Evolutionary conservation across 2,797 vertebrate genomes (phyloP).

Genomic region (Ara ararauna): DNA sequence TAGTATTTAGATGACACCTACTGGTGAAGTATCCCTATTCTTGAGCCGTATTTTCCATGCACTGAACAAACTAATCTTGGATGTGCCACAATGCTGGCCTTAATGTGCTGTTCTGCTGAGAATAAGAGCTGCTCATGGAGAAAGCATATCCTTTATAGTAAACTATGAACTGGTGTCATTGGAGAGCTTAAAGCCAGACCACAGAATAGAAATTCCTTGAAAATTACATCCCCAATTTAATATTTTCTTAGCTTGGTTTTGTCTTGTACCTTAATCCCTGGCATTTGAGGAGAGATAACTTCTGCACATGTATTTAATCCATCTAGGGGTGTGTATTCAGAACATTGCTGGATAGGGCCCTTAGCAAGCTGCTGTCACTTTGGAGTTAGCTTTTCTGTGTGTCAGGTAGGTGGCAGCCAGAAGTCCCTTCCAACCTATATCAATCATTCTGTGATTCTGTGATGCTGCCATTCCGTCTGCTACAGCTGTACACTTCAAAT

Average conservation of each 20-base stretch:
- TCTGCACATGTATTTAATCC: neutral
- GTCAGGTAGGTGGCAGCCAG: neutral
- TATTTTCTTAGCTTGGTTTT: neutral
- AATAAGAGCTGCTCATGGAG: neutral
- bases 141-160: neutral
- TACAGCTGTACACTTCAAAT: neutral
- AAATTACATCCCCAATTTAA: neutral
- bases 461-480: neutral
- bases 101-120: neutral
- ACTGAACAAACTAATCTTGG: neutral
- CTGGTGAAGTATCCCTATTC: neutral
- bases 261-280: neutral
- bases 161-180: neutral
- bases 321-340: neutral
- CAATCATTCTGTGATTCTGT: neutral
- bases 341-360: neutral
- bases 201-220: neutral
- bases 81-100: neutral
- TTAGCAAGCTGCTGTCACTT: neutral
- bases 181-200: neutral
- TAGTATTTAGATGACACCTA: constrained; percentile 13
- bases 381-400: neutral
- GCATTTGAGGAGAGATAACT: neutral
- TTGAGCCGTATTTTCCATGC: neutral
- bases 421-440: neutral